These are phyloP conservation scores for Ditylenchus dipsaci DNA, from an alignment of 1,140 invertebrate genomes.

Conservation along the genomic window DNA sequence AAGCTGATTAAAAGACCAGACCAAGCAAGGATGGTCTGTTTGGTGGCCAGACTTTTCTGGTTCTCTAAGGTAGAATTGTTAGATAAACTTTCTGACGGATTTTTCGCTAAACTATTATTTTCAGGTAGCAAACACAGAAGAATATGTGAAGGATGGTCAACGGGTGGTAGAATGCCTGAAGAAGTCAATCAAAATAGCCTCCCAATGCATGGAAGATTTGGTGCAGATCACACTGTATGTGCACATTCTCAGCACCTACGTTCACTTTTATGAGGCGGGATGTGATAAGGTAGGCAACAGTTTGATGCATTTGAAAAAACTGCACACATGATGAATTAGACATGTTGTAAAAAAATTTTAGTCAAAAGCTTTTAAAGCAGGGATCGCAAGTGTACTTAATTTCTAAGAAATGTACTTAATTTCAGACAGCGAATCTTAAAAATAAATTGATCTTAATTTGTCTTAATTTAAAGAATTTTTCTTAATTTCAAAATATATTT, in stretches of 20 bases:
- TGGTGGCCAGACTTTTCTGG: conserved; percentile 92
- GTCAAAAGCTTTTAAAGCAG: too few relatives aligned
- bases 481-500: too few relatives aligned
- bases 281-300: conserved; percentile 72
- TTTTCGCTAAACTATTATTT: conserved; percentile 53
- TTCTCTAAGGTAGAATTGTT: conserved; percentile 69
- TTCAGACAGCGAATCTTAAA: too few relatives aligned
- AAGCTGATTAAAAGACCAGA: conserved; percentile 96
- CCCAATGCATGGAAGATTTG: conserved; percentile 92
- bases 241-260: conserved; percentile 86
- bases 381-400: background rate
- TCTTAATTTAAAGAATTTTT: too few relatives aligned
- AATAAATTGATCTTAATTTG: too few relatives aligned
- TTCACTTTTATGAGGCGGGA: conserved; percentile 87
- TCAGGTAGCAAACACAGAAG: conserved; percentile 32
- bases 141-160: conserved; percentile 75
- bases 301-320: too few relatives aligned
- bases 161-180: conserved; percentile 89
- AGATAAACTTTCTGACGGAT: conserved; percentile 63
- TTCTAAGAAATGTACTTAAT: too few relatives aligned
- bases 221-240: conserved; percentile 92
- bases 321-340: background rate
- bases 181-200: conserved; percentile 80
- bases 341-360: background rate
- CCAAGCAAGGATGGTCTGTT: conserved; percentile 86